Base-by-base conservation (phyloP, 1,140 invertebrate species). In the Drosophila murphyi region DNA sequence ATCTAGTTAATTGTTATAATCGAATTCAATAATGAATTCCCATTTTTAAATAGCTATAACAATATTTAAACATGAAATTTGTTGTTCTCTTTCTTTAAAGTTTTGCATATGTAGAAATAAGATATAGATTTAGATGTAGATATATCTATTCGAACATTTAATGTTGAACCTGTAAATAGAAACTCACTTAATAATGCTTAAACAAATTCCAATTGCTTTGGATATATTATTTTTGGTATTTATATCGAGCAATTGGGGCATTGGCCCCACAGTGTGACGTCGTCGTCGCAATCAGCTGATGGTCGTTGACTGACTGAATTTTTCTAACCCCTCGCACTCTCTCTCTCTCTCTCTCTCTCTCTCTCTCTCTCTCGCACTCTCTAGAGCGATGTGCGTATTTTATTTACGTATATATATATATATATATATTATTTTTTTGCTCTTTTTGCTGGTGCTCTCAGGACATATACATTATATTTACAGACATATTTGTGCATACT, bases 271-370 rank as follows among this genome's bases (percentile, higher is more conserved):
- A 5, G 55, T 57, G 10, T 28, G 39, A 20, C 20, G 20, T 2
- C 37, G 39, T 32, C 28, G 43, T 43, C 39, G 28, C 5, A 57
- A 57, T 57, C 51, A 54, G 51, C 51, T 54, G 51, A 37, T n/a
- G 34, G 5, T 3, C 51, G n/a, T 20, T 20, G 20, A 5, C 45
- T 7, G 20, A 47, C n/a, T 20, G 12, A 47, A 6, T 4, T 12
- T 5, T 32, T 35, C 32, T 6, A 20, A 47, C 5, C 4, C 4
- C 0, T 20, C 20, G 20, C 20, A 20, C 20, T 20, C 20, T 20
- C 20, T 20, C 20, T 20, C 45, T 37, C 29, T 56, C 37, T 56
- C 5, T 5, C 50, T 12, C 41, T 63, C 48, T n/a, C n/a, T 0
- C 35, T 31, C 47, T 60, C 35, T 55, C 43, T n/a, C 7, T 8